These are phyloP conservation scores for Chrysogorgia sp. DNA, from an alignment of 92 coral and sea anemone species.

Conservation along the genomic window DNA sequence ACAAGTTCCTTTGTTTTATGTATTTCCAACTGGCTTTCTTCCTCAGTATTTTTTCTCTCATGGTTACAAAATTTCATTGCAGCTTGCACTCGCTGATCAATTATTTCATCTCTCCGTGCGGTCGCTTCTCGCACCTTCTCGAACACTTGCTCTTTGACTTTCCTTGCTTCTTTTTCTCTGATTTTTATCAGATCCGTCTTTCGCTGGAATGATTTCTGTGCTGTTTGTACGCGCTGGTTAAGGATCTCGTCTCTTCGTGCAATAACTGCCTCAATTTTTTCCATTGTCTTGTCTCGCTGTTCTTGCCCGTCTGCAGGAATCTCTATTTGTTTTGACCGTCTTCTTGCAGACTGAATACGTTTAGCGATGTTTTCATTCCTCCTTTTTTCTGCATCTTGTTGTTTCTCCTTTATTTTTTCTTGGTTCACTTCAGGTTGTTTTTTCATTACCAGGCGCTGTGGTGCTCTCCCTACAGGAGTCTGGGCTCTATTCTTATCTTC, in stretches of 20 bases:
- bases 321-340: neutral
- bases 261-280: neutral
- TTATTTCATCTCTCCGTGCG: neutral
- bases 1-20: neutral
- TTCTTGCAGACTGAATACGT: conserved; percentile 11
- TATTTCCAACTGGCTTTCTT: neutral
- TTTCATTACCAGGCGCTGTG: conserved; percentile 8
- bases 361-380: conserved; percentile 14
- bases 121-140: neutral
- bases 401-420: conserved; percentile 8
- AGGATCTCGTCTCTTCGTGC: conserved; percentile 2
- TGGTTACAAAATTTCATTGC: neutral
- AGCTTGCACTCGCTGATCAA: neutral
- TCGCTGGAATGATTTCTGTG: neutral
- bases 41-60: neutral
- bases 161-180: neutral
- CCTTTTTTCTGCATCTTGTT: conserved; percentile 13
- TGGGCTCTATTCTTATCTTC: neutral
- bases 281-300: neutral
- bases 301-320: neutral
- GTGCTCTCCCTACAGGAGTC: conserved; percentile 13
- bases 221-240: neutral
- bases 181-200: neutral
- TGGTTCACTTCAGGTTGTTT: conserved; percentile 10
- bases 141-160: neutral